Conservation (phyloP, 2,113 vertebrate species). For the Gymnorhina tibicen region DNA sequence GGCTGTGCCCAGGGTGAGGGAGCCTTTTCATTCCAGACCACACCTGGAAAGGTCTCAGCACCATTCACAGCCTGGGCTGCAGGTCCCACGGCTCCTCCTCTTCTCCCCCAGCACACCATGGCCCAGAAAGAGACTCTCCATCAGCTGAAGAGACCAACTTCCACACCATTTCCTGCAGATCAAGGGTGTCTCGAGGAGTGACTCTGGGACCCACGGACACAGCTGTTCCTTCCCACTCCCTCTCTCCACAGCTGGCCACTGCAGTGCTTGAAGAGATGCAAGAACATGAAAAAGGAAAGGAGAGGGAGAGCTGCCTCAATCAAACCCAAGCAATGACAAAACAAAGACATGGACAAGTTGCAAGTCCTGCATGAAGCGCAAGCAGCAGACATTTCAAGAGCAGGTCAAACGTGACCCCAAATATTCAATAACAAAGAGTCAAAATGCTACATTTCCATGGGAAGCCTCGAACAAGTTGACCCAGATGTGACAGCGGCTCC, state of each 20-base stretch:
- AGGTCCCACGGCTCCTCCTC: neutral
- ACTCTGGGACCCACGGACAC: neutral
- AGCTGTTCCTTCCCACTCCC: neutral
- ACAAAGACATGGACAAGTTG: neutral
- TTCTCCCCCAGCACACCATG: neutral
- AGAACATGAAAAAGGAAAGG: neutral
- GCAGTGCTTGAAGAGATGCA: neutral
- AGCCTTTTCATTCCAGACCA: neutral
- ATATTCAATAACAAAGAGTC: neutral
- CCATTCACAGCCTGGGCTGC: neutral
- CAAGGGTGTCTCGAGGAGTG: neutral
- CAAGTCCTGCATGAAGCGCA: neutral
- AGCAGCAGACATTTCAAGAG: neutral
- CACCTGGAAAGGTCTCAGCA: neutral
- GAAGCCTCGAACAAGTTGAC: neutral
- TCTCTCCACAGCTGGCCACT: neutral
- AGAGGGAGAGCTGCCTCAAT: neutral
- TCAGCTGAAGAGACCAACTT: neutral
- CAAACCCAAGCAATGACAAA: conserved; percentile 16
- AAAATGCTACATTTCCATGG: conserved; percentile 38
- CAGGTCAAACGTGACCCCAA: neutral
- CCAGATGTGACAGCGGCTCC: neutral
- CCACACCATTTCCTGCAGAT: neutral
- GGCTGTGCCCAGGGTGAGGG: neutral
- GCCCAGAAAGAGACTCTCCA: neutral